A percentile compares a stretch with the other conserved stretches of the same genome.
phyloP scores from a whole-genome alignment of 2,888 invertebrate species.

The Pristionchus exspectatus region DNA sequence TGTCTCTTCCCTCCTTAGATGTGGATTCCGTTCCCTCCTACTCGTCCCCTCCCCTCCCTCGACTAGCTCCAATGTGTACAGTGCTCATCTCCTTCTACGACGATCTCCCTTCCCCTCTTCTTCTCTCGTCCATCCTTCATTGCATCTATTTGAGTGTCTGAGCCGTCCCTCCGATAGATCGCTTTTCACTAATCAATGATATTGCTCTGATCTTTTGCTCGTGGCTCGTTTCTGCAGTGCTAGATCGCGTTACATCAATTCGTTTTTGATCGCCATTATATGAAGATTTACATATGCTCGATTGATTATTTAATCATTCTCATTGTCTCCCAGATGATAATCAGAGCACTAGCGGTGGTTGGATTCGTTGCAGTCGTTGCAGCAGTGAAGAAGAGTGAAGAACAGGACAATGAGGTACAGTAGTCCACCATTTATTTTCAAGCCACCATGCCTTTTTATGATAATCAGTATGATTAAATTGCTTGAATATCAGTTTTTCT shows the following conservation, averaged over 20 bases:
- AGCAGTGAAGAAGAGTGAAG: conserved; percentile 36
- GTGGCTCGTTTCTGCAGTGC: too few species aligned
- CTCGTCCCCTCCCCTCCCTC: not conserved
- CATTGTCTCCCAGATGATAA: conserved; percentile 41
- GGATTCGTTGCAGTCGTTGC: not conserved
- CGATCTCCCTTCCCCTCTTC: conserved; percentile 9
- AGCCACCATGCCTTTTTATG: not conserved
- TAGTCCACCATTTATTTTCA: not conserved
- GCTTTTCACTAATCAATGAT: conserved; percentile 30
- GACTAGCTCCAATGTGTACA: conserved; percentile 33
- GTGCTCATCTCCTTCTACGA: conserved; percentile 43
- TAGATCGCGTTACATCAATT: not conserved
- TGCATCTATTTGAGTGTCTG: conserved; percentile 37
- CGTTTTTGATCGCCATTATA: not conserved
- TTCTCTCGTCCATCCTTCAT: conserved; percentile 11
- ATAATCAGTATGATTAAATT: not conserved
- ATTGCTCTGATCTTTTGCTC: conserved; percentile 13
- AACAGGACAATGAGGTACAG: conserved; percentile 16
- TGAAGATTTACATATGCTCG: not conserved
- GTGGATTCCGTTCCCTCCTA: conserved; percentile 10
- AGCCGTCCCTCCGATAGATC: conserved; percentile 33
- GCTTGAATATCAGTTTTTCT: conserved; percentile 3
- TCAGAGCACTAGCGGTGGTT: conserved; percentile 41
- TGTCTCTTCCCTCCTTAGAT: not conserved
- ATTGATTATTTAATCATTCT: not conserved